Conservation (phyloP, 2,888 invertebrate genomes). For the Chymomyza procnemis region DNA sequence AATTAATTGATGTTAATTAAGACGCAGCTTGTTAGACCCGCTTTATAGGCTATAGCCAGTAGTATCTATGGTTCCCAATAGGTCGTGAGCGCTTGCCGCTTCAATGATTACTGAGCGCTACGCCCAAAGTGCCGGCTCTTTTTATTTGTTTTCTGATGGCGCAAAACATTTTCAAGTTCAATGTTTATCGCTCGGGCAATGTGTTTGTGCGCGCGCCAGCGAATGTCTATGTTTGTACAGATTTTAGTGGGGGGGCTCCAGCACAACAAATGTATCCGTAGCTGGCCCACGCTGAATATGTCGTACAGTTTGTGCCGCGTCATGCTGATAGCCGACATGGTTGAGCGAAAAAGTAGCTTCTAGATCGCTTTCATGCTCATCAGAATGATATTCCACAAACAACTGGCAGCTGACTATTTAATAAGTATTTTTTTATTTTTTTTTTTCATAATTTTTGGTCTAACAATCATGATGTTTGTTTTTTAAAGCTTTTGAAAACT, state of each 20-base stretch:
- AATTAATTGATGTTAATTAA: background rate
- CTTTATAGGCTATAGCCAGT: background rate
- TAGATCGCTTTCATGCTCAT: background rate
- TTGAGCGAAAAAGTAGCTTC: background rate
- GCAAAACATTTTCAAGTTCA: background rate
- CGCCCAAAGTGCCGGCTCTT: background rate
- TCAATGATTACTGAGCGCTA: background rate
- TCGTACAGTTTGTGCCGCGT: background rate
- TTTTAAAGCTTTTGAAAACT: no score
- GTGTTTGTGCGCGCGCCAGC: background rate
- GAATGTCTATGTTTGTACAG: background rate
- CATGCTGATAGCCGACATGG: background rate
- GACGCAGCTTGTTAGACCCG: background rate
- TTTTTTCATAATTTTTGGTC: no score
- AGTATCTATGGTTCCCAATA: background rate
- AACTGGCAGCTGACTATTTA: background rate
- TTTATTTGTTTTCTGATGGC: background rate
- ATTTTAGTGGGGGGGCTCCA: background rate
- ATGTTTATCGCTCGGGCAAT: background rate
- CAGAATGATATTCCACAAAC: background rate
- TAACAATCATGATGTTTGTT: no score
- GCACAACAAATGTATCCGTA: background rate
- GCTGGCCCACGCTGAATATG: background rate
- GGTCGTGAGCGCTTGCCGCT: background rate
- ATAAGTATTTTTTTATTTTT: no score